These are phyloP conservation scores for Discoglossus pictus DNA, from an alignment of 2,797 vertebrate genomes.

Conservation along the genomic window DNA sequence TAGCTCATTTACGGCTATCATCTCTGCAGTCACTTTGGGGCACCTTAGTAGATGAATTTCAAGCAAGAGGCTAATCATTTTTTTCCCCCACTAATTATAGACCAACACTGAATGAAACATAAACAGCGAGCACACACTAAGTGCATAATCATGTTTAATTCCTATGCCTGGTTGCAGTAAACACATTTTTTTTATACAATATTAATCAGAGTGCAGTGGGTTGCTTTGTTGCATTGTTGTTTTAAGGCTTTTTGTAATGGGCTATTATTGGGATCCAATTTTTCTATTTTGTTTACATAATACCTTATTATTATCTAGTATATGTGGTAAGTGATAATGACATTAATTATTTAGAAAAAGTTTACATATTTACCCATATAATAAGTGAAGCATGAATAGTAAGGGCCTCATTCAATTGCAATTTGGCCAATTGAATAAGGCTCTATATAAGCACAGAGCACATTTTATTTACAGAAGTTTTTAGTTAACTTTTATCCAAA, in stretches of 20 bases:
- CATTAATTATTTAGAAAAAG: too few relatives aligned
- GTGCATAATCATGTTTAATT: slow-evolving; percentile 10
- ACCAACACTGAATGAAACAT: slow-evolving; percentile 29
- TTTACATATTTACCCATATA: too few relatives aligned
- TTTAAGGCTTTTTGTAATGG: slow-evolving; percentile 18
- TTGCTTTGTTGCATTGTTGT: slow-evolving; percentile 9
- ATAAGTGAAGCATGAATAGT: too few relatives aligned
- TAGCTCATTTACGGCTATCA: slow-evolving; percentile 46
- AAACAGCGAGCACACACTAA: slow-evolving; percentile 10
- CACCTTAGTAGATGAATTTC: slow-evolving; percentile 39
- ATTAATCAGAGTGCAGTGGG: slow-evolving; percentile 36
- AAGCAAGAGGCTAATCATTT: slow-evolving; percentile 14
- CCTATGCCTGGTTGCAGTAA: slow-evolving; percentile 32
- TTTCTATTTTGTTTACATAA: too few relatives aligned
- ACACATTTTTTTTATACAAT: slow-evolving; percentile 43
- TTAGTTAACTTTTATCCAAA: too few relatives aligned
- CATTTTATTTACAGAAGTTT: too few relatives aligned
- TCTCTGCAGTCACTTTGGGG: slow-evolving; percentile 37
- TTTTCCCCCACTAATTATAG: slow-evolving; percentile 37
- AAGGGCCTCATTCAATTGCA: too few relatives aligned
- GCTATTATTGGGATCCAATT: slow-evolving; percentile 6
- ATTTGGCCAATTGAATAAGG: too few relatives aligned
- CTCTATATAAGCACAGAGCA: too few relatives aligned
- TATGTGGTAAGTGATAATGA: too few relatives aligned
- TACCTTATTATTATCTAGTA: too few relatives aligned